Conservation (phyloP, 2,888 invertebrate species). For the Punctoribates punctum region DNA sequence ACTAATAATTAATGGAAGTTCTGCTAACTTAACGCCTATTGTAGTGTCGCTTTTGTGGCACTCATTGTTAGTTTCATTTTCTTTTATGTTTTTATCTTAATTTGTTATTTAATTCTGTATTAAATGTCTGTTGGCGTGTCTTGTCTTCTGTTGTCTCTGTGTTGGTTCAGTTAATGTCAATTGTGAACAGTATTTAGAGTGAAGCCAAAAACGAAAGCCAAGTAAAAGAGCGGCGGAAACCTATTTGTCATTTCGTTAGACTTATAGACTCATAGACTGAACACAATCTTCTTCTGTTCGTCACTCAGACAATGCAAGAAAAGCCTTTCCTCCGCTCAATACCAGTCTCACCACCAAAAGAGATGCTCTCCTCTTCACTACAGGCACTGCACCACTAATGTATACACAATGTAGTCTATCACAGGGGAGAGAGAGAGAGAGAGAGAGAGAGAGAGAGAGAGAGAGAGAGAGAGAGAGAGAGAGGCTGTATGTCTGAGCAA, state of each 20-base stretch:
- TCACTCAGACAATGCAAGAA: constrained; percentile 29
- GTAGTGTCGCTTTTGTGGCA: neutral
- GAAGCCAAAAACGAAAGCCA: constrained; percentile 4
- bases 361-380: neutral
- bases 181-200: constrained; percentile 35
- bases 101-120: constrained; percentile 19
- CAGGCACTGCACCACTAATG: neutral
- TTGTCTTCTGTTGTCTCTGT: constrained; percentile 24
- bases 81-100: neutral
- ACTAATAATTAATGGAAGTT: constrained; percentile 26
- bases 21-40: constrained; percentile 32
- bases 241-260: constrained; percentile 29
- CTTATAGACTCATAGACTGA: neutral
- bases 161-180: constrained; percentile 19
- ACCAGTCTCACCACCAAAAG: neutral
- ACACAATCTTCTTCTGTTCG: neutral
- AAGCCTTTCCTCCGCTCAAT: constrained; percentile 19
- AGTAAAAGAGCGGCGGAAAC: constrained; percentile 21
- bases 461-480: neutral
- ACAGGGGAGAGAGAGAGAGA: neutral
- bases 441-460: neutral
- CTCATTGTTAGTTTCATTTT: neutral
- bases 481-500: constrained; percentile 17
- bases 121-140: constrained; percentile 29
- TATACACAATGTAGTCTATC: neutral